Base-by-base conservation (phyloP, 2,888 invertebrate genomes). In the Heliconius aoede region DNA sequence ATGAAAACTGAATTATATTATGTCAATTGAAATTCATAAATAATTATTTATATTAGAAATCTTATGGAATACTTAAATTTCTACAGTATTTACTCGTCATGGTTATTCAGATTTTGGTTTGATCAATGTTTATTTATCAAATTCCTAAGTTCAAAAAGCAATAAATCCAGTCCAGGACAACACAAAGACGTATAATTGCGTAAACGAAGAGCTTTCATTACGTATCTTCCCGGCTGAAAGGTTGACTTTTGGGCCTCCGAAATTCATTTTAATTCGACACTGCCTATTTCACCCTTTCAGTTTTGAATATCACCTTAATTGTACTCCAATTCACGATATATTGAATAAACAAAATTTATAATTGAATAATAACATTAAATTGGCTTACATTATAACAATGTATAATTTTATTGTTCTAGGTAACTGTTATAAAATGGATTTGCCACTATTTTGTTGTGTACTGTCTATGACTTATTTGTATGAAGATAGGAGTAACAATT, bases 171-270 rank as follows among this genome's bases (percentile, higher is more conserved):
- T 58, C 15, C 40, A 46, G 62, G 30, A 75, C 69, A 64, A 64
- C 36, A 71, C 32, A 67, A 73, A 73, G 69, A 73, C 36, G n/a
- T 58, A 75, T 75, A 75, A 78, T 76, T 76, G 76, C 51, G 32
- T 75, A 75, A 78, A 78, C 69, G 64, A 73, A 55, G 78, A 73
- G 62, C 72, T 78, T 78, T 71, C 71, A 76, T 73, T 76, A 32
- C 61, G 32, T 69, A 73, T 62, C 78, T 75, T 71, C 46, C 46
- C 26, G 21, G 8, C n/a, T 62, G 28, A 71, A 78, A 73, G 69
- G 76, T 61, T 78, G 73, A 76, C 76, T 76, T 76, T 73, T 58
- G 69, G 28, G 71, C 76, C 60, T 71, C 65, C 65, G 55, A 73
- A 76, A 73, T 78, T 76, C 28, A 65, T 73, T 78, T 73, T 65